Evolutionary conservation across 92 coral and sea anemone species (phyloP), one percentile per base, ranked within the genome.

Genomic region (Muricea muricata): DNA sequence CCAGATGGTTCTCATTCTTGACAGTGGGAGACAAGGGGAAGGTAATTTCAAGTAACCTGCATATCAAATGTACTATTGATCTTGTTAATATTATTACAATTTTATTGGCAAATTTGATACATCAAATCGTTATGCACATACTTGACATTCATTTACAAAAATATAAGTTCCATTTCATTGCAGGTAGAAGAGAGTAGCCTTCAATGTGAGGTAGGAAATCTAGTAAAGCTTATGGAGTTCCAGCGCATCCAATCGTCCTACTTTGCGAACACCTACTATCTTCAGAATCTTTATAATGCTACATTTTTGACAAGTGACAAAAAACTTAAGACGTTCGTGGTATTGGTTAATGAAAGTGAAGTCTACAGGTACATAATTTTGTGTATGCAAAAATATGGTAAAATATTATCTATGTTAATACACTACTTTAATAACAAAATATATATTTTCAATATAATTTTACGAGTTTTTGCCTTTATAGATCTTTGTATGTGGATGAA

Each of bases 171-270:
- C 37, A 1, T 65, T 65, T 10, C 37, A 7, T 28, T 65, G 18
- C 26, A 68, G 75, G 45, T 68, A 31, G 13, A 14, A 35, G 77
- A 70, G 77, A 70, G 23, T 0, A 70, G 77, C 20, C 77, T 70
- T 37, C 54, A 70, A 34, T 28, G 37, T 13, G 48, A 18, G 50
- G 31, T 32, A 20, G 12, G 23, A 20, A 34, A 34, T 24, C 21
- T 70, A 40, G 25, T 34, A 33, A 70, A 70, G 77, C 77, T 70
- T 31, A 70, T 70, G 52, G 42, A 70, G 15, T 70, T 70, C 41
- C 41, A 70, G 77, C 35, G 77, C 35, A 21, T 70, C 17, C 35
- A 24, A 47, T 31, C 41, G 3, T 68, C 20, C 34, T 68, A 68
- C 15, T 31, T 68, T 21, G 18, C 2, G 72, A 20, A 65, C 3